Evolutionary conservation across 1,140 invertebrate species (phyloP).

Genomic region (Heliconius eleuchia): DNA sequence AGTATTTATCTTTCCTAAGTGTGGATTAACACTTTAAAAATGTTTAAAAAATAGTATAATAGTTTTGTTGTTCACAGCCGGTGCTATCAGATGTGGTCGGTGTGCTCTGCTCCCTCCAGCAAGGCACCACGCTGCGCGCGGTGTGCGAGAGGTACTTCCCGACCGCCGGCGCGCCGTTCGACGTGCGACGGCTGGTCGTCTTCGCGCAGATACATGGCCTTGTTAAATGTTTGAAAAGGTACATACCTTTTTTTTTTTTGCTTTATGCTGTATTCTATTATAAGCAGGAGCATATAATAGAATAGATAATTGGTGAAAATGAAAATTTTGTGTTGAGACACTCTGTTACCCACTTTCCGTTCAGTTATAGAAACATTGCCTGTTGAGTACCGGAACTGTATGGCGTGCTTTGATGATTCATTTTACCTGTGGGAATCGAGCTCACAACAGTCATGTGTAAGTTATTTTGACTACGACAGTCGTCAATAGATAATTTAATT

Average conservation of each 20-base stretch:
- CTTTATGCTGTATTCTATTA: neutral
- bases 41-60: too few relatives aligned
- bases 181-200: conserved; percentile 93
- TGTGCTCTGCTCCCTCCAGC: conserved; percentile 91
- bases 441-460: too few relatives aligned
- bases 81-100: conserved; percentile 89
- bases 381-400: neutral
- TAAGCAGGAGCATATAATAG: neutral
- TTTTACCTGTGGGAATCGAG: too few relatives aligned
- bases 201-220: conserved; percentile 94
- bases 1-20: too few relatives aligned
- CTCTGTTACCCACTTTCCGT: neutral
- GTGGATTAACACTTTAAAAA: too few relatives aligned
- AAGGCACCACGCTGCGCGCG: conserved; percentile 92
- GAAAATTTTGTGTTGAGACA: neutral
- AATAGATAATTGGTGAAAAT: neutral
- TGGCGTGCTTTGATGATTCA: neutral
- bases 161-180: conserved; percentile 82
- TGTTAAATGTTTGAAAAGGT: conserved; percentile 91
- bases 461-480: too few relatives aligned
- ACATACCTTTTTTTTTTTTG: neutral
- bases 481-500: too few relatives aligned
- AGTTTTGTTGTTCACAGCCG: conserved; percentile 67
- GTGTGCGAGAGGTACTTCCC: conserved; percentile 87
- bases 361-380: neutral